phyloP scores from a whole-genome alignment of 2,113 vertebrate species.

The Eclectus roratus region DNA sequence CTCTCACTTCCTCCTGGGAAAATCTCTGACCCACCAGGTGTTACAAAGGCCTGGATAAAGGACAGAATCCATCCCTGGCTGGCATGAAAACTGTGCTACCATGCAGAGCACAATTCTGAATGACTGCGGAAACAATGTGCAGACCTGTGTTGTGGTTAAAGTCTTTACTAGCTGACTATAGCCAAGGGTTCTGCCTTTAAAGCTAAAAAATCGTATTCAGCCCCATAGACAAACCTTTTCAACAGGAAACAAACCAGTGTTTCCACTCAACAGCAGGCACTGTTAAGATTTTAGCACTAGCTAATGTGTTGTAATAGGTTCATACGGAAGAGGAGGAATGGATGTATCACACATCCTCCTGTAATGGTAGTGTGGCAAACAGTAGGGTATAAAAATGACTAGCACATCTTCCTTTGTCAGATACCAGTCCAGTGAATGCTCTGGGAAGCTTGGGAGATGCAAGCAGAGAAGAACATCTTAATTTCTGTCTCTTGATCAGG shows the following conservation, averaged over 20 bases:
- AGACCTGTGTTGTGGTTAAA: neutral
- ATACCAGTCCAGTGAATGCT: neutral
- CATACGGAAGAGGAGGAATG: neutral
- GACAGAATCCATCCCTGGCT: neutral
- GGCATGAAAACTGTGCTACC: neutral
- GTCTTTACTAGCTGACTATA: neutral
- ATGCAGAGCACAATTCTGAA: neutral
- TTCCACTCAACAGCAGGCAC: neutral
- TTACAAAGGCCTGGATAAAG: neutral
- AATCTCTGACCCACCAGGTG: fast-evolving
- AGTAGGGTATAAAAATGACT: neutral
- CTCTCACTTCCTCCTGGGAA: neutral
- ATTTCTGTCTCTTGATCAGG: neutral
- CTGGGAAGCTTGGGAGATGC: neutral
- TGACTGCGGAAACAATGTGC: neutral
- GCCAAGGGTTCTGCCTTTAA: neutral
- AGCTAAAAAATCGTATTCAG: neutral
- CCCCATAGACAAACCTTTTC: neutral
- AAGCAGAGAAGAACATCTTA: neutral
- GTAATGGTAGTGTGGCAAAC: neutral
- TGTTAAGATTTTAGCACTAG: neutral
- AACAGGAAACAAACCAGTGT: fast-evolving
- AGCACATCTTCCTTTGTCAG: neutral
- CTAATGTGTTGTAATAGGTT: neutral
- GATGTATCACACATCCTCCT: neutral